Percentiles rank a stretch among this genome's conserved stretches.
These are phyloP conservation scores for Psittacula echo DNA, from an alignment of 2,797 vertebrate genomes.

Conservation along the genomic window DNA sequence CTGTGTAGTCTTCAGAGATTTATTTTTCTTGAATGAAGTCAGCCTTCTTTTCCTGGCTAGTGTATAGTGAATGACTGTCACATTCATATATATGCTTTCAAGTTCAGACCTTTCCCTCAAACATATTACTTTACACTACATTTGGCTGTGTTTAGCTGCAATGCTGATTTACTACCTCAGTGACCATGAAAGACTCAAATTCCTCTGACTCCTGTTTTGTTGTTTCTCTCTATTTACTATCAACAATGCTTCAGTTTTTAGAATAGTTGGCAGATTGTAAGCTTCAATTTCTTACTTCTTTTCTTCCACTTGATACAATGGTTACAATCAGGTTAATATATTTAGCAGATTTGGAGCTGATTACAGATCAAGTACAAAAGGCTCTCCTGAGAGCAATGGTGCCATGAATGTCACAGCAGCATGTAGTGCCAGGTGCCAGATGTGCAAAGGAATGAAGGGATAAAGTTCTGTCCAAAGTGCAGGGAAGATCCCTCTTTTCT, in stretches of 20 bases:
- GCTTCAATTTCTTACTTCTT: not conserved
- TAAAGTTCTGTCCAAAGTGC: not conserved
- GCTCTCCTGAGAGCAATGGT: not conserved
- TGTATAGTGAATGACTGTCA: not conserved
- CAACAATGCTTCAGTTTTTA: not conserved
- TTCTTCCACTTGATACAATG: not conserved
- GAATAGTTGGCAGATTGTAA: not conserved
- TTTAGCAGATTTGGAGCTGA: not conserved
- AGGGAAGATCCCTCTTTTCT: not conserved
- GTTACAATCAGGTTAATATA: not conserved
- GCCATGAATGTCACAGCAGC: not conserved
- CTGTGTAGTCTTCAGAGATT: constrained; percentile 7
- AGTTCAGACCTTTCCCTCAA: not conserved
- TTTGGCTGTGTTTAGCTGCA: constrained; percentile 30
- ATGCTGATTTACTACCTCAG: constrained; percentile 47
- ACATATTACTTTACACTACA: constrained; percentile 21
- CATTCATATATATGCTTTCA: constrained; percentile 41
- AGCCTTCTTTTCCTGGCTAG: constrained; percentile 38
- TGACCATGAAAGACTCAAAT: constrained; percentile 12
- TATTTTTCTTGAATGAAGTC: constrained; percentile 56
- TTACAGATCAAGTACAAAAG: not conserved
- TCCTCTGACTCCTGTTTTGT: constrained; percentile 13
- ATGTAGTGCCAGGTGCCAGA: not conserved
- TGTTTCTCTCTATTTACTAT: constrained; percentile 22
- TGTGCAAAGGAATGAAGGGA: not conserved